Evolutionary conservation across 23 tunicate species (phyloP).

Genomic region (Phallusia fumigata): DNA sequence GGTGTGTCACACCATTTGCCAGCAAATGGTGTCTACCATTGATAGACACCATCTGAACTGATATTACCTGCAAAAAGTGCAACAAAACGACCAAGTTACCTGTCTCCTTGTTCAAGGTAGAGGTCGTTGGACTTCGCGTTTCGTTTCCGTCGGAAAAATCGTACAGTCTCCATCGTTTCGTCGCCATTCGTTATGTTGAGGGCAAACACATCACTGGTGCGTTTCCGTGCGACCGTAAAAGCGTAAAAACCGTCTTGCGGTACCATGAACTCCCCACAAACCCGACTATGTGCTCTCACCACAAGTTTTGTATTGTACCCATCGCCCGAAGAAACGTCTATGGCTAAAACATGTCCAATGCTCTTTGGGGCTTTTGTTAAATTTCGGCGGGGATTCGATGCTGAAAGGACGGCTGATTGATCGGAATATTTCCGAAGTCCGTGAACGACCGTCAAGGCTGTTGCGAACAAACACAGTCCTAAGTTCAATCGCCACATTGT

Average conservation of each 20-base stretch:
- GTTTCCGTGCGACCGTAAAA: not conserved
- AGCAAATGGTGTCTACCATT: no score
- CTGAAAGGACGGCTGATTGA: not conserved
- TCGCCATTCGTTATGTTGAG: not conserved
- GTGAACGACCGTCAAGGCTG: not conserved
- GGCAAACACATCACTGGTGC: not conserved
- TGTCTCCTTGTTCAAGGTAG: not conserved
- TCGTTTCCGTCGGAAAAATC: not conserved
- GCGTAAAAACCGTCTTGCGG: not conserved
- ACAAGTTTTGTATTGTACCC: not conserved
- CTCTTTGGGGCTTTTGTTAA: not conserved
- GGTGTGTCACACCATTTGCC: no score
- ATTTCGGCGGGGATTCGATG: not conserved
- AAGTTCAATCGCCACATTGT: no score
- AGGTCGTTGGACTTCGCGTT: not conserved
- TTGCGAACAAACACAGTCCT: no score
- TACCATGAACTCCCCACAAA: not conserved
- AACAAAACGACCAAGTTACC: not conserved
- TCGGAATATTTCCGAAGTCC: not conserved
- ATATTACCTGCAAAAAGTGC: no score
- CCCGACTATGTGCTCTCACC: not conserved
- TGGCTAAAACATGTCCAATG: not conserved
- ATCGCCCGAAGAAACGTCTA: not conserved
- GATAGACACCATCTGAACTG: no score
- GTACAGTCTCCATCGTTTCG: slow-evolving; percentile 7